Conservation (phyloP, 2,888 invertebrate species). For the Parapristionchus giblindavisi region DNA sequence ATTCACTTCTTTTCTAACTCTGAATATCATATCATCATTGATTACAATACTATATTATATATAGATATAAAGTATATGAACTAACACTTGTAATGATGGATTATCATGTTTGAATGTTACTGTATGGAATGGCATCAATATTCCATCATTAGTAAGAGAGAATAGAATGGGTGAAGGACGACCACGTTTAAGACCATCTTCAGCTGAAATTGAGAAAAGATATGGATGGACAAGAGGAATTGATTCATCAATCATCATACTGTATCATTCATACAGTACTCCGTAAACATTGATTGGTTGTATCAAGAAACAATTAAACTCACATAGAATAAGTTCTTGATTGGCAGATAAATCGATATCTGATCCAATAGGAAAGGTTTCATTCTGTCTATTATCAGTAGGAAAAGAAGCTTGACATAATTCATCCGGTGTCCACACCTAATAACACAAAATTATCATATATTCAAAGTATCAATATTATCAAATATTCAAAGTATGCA, state of each 20-base stretch:
- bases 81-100: neutral
- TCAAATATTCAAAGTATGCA: neutral
- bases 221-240: neutral
- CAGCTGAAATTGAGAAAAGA: neutral
- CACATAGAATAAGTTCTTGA: neutral
- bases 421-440: conserved; percentile 24
- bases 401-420: conserved; percentile 14
- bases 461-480: neutral
- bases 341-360: conserved; percentile 13
- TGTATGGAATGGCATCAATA: conserved; percentile 9
- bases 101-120: neutral
- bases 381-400: neutral
- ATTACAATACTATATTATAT: neutral
- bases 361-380: conserved; percentile 24
- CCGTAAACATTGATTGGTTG: too few species aligned
- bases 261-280: too few species aligned
- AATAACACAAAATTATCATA: neutral
- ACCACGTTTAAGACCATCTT: conserved; percentile 11
- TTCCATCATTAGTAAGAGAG: conserved; percentile 4
- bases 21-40: neutral
- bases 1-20: conserved; percentile 2
- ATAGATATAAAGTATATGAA: neutral
- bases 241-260: neutral
- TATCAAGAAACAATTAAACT: too few species aligned
- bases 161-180: neutral